Evolutionary conservation across 2,888 invertebrate genomes (phyloP).

Genomic region (Cloeon dipterum): DNA sequence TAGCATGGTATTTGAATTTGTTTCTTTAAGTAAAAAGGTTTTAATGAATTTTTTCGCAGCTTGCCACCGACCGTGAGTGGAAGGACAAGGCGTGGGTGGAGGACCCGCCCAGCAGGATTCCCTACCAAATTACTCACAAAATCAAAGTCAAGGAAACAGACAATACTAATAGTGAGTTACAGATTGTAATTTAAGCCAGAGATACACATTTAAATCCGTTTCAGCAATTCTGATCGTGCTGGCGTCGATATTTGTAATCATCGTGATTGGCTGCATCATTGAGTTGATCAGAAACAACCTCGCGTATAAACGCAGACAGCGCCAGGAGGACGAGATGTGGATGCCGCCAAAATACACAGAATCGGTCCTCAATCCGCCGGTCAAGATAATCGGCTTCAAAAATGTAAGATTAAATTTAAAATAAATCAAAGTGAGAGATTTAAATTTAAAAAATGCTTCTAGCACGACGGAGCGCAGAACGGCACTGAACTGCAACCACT

Average conservation of each 20-base stretch:
- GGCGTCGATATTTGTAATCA: constrained; percentile 47
- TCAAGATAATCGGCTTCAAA: constrained; percentile 15
- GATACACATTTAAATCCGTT: too few relatives aligned
- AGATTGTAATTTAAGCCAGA: not conserved
- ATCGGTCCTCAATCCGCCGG: constrained; percentile 19
- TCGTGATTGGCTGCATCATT: constrained; percentile 39
- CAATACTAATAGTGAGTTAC: constrained; percentile 1
- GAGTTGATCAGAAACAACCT: constrained; percentile 56
- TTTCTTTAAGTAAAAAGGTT: not conserved
- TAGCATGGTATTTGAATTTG: constrained; percentile 25
- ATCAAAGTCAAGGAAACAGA: not conserved
- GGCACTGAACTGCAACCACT: constrained; percentile 16
- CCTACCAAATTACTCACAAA: constrained; percentile 29
- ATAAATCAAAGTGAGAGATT: not conserved
- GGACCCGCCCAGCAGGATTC: constrained; percentile 52
- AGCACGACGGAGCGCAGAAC: constrained; percentile 12
- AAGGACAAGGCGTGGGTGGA: constrained; percentile 64
- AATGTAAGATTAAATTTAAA: constrained; percentile 19
- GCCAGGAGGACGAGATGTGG: constrained; percentile 38
- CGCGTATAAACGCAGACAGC: constrained; percentile 34
- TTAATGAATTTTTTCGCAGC: not conserved
- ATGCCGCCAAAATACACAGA: constrained; percentile 43
- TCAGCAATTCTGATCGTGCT: constrained; percentile 57
- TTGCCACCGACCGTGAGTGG: constrained; percentile 24
- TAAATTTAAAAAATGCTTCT: not conserved